Conservation (phyloP, 2,888 invertebrate species). For the Ctenicera cuprea region DNA sequence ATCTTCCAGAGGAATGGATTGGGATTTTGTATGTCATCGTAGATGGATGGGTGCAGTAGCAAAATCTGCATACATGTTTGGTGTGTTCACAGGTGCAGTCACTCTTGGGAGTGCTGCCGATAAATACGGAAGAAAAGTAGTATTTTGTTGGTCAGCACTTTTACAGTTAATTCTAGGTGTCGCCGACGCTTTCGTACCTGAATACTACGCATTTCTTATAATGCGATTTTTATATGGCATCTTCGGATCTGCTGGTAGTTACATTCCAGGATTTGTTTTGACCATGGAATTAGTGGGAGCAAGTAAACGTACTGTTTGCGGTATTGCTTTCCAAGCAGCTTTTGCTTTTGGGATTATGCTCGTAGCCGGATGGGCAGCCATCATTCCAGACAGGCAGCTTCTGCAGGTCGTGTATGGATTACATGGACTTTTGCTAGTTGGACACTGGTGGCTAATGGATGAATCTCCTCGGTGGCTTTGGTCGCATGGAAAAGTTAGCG, state of each 20-base stretch:
- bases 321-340: conserved; percentile 85
- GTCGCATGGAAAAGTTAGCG: conserved; percentile 84
- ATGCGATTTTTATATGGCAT: conserved; percentile 85
- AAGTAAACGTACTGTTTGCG: conserved; percentile 86
- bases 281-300: conserved; percentile 91
- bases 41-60: conserved; percentile 89
- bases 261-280: conserved; percentile 80
- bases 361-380: conserved; percentile 88
- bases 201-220: conserved; percentile 83
- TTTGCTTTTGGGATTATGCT: conserved; percentile 89
- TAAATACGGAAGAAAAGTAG: conserved; percentile 83
- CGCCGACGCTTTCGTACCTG: conserved; percentile 83
- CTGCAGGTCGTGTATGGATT: conserved; percentile 88
- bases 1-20: conserved; percentile 86
- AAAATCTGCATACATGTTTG: conserved; percentile 88
- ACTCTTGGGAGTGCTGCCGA: conserved; percentile 87
- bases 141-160: conserved; percentile 86
- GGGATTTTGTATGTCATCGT: conserved; percentile 86
- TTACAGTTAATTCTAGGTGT: conserved; percentile 82
- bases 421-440: conserved; percentile 83
- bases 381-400: conserved; percentile 82
- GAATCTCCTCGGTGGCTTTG: conserved; percentile 93
- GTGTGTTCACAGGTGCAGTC: conserved; percentile 87
- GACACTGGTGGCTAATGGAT: conserved; percentile 92
- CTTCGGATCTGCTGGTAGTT: conserved; percentile 89